Base-by-base conservation (phyloP, 2,113 vertebrate species). In the Hystrix brachyura region DNA sequence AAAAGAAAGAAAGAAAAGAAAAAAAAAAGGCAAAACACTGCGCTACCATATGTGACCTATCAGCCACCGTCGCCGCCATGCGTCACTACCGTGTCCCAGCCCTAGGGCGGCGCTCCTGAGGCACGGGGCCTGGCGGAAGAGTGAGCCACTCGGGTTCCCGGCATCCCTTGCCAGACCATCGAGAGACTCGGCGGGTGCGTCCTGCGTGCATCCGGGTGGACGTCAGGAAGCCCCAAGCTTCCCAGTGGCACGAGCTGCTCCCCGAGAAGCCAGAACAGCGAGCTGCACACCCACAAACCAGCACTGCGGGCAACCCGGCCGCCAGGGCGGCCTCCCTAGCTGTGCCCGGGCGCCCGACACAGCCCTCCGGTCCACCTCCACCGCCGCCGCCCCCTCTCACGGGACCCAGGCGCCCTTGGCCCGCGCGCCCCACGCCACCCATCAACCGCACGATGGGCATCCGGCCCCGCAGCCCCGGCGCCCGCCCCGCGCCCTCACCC, bases 401-500 rank as follows among this genome's bases (percentile, higher is more conserved):
- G 9, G n/a, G 17, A 43, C 69, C 15, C 23, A 23, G 12, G n/a
- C 25, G 6, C 10, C 55, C 38, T 2, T 0, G 32, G 17, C 51
- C 9, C 14, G 64, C 53, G 11, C 32, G 72, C 32, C 11, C 60
- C 2, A 1, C 79, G 32, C 53, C 29, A 1, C 12, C 65, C 59
- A 0, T 5, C 29, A 5, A 32, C 4, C 14, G 38, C 38, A 38
- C 29, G 38, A 62, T 95, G 78, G 48, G 34, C 86, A 23, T 38
- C 4, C 38, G 46, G 2, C 84, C 53, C 7, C 93, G n/a, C 55
- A 96, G 91, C 81, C 95, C 96, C 84, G 43, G 79, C 84, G 13
- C 53, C 17, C 1, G 46, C n/a, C 64, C 82, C 1, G 94, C 18
- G 27, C 72, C 80, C 84, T 15, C 18, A 74, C 43, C 92, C 3